Base-by-base conservation (phyloP, 1,140 invertebrate species). In the Drosophila obscura region DNA sequence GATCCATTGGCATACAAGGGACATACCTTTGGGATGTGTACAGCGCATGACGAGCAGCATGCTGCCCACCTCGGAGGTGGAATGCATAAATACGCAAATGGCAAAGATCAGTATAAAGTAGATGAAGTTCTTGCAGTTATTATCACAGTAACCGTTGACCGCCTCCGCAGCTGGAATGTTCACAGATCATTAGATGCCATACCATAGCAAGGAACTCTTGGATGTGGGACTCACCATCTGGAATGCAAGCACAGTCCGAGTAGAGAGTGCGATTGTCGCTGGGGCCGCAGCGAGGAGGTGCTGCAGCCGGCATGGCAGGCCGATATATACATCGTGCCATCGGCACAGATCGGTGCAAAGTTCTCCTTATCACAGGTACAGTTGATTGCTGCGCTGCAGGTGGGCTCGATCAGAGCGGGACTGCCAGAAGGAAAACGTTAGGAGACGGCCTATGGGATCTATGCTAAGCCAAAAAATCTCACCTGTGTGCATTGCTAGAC, bases 41-140 rank as follows among this genome's bases (percentile, higher is more conserved):
- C 97, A 98, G 53, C 97, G 94, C 78, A 98, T 94, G 65, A 97
- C 98, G 15, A 98, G 93, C 62, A 98, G 92, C 95, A 98, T 97
- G 13, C 96, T 96, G 52, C 97, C 97, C 15, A 98, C 97, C 92
- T 98, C 97, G 22, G 96, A 96, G 24, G 96, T 98, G 43, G 97
- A 97, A 92, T 98, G 97, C 66, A 97, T 96, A 92, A 98, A 96
- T 88, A 97, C 97, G 91, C 97, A 95, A 48, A 97, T 93, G 3
- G 96, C 97, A 93, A 98, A 97, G 24, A 98, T 93, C 59, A 96
- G 93, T 77, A 98, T 95, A 92, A 98, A 98, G 90, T 95, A 94
- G 87, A 96, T 94, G 80, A 97, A 96, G 91, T 95, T 96, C 69
- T 93, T 93, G 92, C 96, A 97, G 65, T 96, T 93, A n/a, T 94